Percentiles rank a stretch among this genome's conserved stretches.
Conservation (phyloP, 2,888 invertebrate species). For the Melanophora roralis region DNA sequence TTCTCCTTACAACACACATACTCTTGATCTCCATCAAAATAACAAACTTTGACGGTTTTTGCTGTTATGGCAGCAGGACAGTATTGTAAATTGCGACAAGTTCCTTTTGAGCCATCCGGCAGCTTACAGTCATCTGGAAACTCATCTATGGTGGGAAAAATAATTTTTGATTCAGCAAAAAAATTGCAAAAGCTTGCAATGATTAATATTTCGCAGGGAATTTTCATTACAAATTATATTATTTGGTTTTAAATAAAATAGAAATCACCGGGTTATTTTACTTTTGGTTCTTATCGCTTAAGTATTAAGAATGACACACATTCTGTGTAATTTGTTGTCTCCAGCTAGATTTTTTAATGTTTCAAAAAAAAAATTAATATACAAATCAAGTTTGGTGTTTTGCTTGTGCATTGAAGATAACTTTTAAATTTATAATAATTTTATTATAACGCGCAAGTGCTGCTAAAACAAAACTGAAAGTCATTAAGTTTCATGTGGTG, state of each 20-base stretch:
- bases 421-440: too few relatives aligned
- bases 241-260: neutral
- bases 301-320: constrained; percentile 35
- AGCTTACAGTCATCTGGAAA: constrained; percentile 52
- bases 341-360: neutral
- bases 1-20: constrained; percentile 61
- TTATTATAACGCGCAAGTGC: too few relatives aligned
- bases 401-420: too few relatives aligned
- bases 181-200: neutral
- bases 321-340: constrained; percentile 6
- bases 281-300: constrained; percentile 38
- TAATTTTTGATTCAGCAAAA: constrained; percentile 6
- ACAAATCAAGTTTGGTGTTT: too few relatives aligned
- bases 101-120: constrained; percentile 45
- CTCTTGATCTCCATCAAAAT: constrained; percentile 60
- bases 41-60: constrained; percentile 53
- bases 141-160: constrained; percentile 57
- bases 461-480: too few relatives aligned
- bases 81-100: constrained; percentile 57
- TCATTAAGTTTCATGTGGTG: too few relatives aligned
- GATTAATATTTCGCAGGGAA: neutral
- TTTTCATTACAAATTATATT: constrained; percentile 3
- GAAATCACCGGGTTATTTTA: constrained; percentile 9
- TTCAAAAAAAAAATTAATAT: neutral
- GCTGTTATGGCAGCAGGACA: constrained; percentile 61